Evolutionary conservation across 2,797 vertebrate species (phyloP).

Genomic region (Zalophus californianus): DNA sequence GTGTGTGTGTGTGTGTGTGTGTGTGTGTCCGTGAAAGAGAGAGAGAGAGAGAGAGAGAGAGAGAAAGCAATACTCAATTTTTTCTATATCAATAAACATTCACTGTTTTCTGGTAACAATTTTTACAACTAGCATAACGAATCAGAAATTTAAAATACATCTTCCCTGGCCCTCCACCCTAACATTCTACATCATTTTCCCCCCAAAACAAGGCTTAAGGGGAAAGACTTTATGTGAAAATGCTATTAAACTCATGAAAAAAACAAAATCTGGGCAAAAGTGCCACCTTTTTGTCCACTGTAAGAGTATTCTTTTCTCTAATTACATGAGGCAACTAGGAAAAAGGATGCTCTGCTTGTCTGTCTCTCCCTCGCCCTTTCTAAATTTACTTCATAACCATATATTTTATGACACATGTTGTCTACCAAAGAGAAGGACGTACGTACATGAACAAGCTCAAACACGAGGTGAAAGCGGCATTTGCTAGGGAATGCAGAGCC

Average conservation of each 20-base stretch:
- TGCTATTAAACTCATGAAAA: background rate
- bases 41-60: background rate
- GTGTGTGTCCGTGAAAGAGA: background rate
- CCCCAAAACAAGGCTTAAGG: background rate
- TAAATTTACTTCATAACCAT: background rate
- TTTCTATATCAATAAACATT: background rate
- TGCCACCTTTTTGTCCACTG: background rate
- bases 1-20: background rate
- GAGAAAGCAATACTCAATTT: background rate
- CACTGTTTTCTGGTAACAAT: background rate
- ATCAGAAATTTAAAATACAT: background rate
- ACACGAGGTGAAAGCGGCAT: background rate
- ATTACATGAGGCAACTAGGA: background rate
- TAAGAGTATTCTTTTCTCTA: background rate
- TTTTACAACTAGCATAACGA: conserved; percentile 20
- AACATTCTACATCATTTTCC: background rate
- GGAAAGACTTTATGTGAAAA: conserved; percentile 21
- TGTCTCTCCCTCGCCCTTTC: background rate
- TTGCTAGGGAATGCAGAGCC: background rate
- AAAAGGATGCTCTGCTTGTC: background rate
- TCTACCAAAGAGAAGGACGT: background rate
- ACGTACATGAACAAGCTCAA: background rate
- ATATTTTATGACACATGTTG: background rate
- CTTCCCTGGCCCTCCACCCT: background rate
- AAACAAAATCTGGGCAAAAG: background rate